A percentile compares a stretch with the other conserved stretches of the same genome.
Conservation (phyloP, 2,888 invertebrate species). For the Eulithis prunata region DNA sequence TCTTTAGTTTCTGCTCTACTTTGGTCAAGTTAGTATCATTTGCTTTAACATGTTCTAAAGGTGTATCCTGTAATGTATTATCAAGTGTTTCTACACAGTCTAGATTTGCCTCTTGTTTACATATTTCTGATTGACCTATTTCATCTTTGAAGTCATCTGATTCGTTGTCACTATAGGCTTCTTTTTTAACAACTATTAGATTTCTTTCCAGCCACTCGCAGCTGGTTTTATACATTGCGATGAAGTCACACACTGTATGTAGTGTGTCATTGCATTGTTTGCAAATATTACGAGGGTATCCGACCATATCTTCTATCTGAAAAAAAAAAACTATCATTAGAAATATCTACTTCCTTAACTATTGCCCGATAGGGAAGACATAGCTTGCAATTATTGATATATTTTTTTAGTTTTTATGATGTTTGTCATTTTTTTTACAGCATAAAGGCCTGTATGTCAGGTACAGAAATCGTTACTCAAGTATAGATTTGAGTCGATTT, state of each 20-base stretch:
- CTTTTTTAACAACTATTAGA: constrained; percentile 57
- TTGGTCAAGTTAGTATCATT: constrained; percentile 34
- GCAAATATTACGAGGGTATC: constrained; percentile 71
- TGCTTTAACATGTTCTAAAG: constrained; percentile 41
- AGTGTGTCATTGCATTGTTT: constrained; percentile 59
- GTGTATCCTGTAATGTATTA: constrained; percentile 39
- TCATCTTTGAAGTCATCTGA: constrained; percentile 39
- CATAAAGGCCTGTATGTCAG: too few species aligned
- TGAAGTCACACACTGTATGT: constrained; percentile 59
- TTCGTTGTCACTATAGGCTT: constrained; percentile 46
- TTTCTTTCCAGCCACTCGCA: constrained; percentile 59
- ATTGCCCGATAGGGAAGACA: too few species aligned
- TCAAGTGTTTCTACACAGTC: constrained; percentile 41
- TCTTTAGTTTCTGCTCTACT: constrained; percentile 40
- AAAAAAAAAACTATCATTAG: constrained; percentile 2
- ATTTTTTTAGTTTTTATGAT: too few species aligned
- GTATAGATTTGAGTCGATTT: too few species aligned
- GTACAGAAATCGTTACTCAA: too few species aligned
- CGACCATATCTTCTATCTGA: constrained; percentile 70
- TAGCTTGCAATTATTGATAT: too few species aligned
- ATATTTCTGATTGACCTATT: constrained; percentile 46
- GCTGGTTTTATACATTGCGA: constrained; percentile 64
- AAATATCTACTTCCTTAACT: neutral
- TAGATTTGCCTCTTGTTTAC: constrained; percentile 52
- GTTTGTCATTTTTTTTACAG: too few species aligned